A percentile compares a stretch with the other conserved stretches of the same genome.
phyloP scores from a whole-genome alignment of 2,797 vertebrate species.

The Melopsittacus undulatus region DNA sequence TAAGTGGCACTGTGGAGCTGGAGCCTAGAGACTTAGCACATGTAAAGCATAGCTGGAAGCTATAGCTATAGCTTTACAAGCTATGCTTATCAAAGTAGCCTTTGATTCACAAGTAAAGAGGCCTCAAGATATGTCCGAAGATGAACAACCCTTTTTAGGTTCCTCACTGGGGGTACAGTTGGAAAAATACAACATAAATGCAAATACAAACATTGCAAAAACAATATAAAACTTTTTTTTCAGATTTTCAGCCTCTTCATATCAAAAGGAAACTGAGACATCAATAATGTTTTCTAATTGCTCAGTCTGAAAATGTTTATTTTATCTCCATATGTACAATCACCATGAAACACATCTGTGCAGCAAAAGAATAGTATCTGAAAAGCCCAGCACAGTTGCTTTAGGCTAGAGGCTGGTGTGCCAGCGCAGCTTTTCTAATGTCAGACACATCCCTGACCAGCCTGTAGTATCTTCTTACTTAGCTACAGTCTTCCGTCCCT shows the following conservation, averaged over 20 bases:
- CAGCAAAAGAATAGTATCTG: neutral
- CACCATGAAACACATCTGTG: neutral
- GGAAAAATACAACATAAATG: neutral
- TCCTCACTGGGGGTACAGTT: neutral
- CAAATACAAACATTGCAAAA: neutral
- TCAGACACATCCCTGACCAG: neutral
- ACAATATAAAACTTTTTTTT: neutral
- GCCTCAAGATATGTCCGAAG: neutral
- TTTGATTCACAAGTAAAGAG: neutral
- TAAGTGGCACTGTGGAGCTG: neutral
- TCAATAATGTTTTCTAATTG: neutral
- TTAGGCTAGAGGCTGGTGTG: neutral
- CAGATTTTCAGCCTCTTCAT: neutral
- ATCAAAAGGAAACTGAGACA: neutral
- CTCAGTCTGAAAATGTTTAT: neutral
- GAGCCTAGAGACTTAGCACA: neutral
- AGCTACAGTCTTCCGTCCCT: neutral
- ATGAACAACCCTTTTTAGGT: neutral
- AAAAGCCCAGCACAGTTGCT: neutral
- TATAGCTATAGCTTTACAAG: too few species aligned
- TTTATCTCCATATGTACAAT: neutral
- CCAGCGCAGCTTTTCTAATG: neutral
- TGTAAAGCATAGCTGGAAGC: neutral
- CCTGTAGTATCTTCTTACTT: neutral
- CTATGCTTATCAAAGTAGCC: neutral